These are phyloP conservation scores for Puntigrus tetrazona DNA, from an alignment of 2,113 vertebrate genomes.

Conservation along the genomic window DNA sequence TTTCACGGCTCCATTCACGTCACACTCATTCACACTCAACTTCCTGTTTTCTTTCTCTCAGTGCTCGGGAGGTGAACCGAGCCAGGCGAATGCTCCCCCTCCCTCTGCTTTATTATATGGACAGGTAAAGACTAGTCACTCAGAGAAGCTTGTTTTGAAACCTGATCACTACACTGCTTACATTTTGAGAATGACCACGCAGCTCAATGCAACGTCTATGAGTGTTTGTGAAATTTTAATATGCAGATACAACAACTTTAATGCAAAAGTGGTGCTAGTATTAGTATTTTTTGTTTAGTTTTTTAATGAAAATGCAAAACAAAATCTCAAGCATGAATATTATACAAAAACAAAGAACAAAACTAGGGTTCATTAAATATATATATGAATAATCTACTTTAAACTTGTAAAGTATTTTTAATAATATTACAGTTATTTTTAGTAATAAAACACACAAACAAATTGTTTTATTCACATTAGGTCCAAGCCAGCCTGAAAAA, in stretches of 20 bases:
- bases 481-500: slow-evolving; percentile 49
- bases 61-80: slow-evolving; percentile 49
- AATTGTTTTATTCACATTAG: slow-evolving; percentile 15
- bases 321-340: no score
- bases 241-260: background rate
- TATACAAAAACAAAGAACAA: background rate
- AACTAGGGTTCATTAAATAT: no score
- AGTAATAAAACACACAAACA: slow-evolving; percentile 51
- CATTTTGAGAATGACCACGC: slow-evolving; percentile 64
- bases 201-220: background rate
- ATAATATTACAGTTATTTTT: no score
- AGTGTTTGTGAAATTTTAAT: background rate
- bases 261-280: background rate
- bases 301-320: no score
- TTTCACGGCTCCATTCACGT: slow-evolving; percentile 61
- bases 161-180: slow-evolving; percentile 62
- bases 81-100: slow-evolving; percentile 42
- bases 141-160: slow-evolving; percentile 72
- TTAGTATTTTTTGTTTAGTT: background rate
- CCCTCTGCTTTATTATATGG: slow-evolving; percentile 65
- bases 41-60: slow-evolving; percentile 40
- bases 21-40: slow-evolving; percentile 48
- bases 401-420: no score
- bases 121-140: slow-evolving; percentile 72
- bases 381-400: no score